Base-by-base conservation (phyloP, 2,797 vertebrate species). In the Argentina silus region DNA sequence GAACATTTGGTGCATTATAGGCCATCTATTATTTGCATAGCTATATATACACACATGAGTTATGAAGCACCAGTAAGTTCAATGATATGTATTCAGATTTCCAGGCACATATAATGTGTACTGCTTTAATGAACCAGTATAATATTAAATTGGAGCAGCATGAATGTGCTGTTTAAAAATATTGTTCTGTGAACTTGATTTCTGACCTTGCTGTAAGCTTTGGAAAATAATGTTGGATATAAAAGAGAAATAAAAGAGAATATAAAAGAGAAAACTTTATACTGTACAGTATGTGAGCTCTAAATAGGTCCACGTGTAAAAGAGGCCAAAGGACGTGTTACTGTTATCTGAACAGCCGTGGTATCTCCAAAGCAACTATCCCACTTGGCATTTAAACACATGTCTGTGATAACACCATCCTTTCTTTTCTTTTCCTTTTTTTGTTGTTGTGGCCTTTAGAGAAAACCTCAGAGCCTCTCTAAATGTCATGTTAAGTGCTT, bases 401-500 rank as follows among this genome's bases (percentile, higher is more conserved):
- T 84, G 89, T 87, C 86, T 79, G 81, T 43, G 87, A 90, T 89
- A 90, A 81, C 88, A 90, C 87, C 90, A 80, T 87, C n/a, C 76
- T 84, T 82, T 77, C 79, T 83, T 84, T 81, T 80, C 82, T 84
- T 43, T 74, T 75, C 69, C 77, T 81, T 64, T 72, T 61, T 72
- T 73, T 67, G 76, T 81, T 60, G 67, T 69, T 64, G 65, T 10
- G 77, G 87, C 84, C 88, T 84, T 83, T 72, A 59, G 83, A 85
- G 89, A 86, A 85, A 82, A 88, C 82, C 87, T 83, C 74, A 17
- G 81, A 87, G 86, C 86, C 80, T 89, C 83, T 89, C 82, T 82
- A 91, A 92, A 92, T 92, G 91, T 91, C 91, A 91, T 83, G 79
- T 89, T 91, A 91, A 92, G 90, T 90, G 90, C 85, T 88, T 89